Base-by-base conservation (phyloP, 1,140 invertebrate species). In the Diabrotica undecimpunctata region DNA sequence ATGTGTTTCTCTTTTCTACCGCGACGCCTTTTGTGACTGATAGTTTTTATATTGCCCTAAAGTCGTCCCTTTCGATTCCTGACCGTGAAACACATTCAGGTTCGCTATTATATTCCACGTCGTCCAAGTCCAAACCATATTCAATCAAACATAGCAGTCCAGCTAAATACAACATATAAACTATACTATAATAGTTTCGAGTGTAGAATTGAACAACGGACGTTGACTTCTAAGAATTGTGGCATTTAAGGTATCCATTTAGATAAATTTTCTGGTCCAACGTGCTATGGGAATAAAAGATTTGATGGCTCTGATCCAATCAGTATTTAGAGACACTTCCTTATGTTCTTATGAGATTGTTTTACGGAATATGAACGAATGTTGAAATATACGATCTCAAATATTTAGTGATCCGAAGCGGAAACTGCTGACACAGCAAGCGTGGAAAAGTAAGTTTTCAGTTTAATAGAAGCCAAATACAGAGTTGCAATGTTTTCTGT, bases 271-370 rank as follows among this genome's bases (percentile, higher is more conserved):
- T 69, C 67, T 68, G 68, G 70, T 68, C 65, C 65, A 69, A 61
- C 56, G 9, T 35, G 63, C 54, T 55, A 65, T 60, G 67, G 60
- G 70, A 75, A 73, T 75, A 75, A 75, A 73, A 71, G 60, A 67
- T 74, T 75, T 75, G 70, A 74, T 74, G 67, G 70, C 70, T 53
- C 61, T 66, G 70, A 74, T 70, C 71, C 73, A 75, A 75, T 75
- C 73, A 75, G 70, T 69, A 75, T 75, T 75, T 75, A 72, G 70
- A 72, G 72, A 74, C 68, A 60, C 61, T n/a, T 36, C 11, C 46
- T 36, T 41, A 54, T 50, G 38, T 57, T 57, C 62, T 50, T 35
- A 53, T 37, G 55, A 58, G 63, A 59, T 66, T 66, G 65, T 58
- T 57, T 51, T 62, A 57, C 60, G 66, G 61, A 68, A 68, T 68